phyloP scores from a whole-genome alignment of 2,113 vertebrate species.

The Sapajus apella region DNA sequence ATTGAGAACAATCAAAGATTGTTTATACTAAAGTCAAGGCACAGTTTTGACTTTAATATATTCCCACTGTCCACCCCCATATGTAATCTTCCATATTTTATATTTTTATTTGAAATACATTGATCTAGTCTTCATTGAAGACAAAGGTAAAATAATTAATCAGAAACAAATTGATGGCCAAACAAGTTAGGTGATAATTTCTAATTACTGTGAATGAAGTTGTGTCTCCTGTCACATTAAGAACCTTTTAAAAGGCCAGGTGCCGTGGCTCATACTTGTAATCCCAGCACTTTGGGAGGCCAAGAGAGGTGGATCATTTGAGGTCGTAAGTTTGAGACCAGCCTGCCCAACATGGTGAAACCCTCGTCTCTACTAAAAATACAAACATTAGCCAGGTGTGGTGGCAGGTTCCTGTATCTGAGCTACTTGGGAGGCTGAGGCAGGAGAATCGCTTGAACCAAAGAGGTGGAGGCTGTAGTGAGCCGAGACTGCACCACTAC shows the following conservation, averaged over 20 bases:
- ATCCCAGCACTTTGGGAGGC: too few relatives aligned
- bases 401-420: neutral
- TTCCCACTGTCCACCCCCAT: neutral
- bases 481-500: neutral
- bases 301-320: neutral
- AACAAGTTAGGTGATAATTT: neutral
- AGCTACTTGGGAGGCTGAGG: neutral
- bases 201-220: neutral
- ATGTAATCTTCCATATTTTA: neutral
- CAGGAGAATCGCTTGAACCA: neutral
- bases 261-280: too few relatives aligned
- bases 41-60: neutral
- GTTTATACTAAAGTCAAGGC: neutral
- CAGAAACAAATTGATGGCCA: slow-evolving; percentile 15
- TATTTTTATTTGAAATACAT: slow-evolving; percentile 34
- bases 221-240: neutral
- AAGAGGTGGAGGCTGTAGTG: neutral
- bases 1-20: neutral
- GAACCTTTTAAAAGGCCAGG: too few relatives aligned
- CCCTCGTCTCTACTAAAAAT: neutral
- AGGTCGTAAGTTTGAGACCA: neutral
- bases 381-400: neutral
- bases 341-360: neutral
- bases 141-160: neutral
- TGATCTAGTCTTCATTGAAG: neutral